Evolutionary conservation across 2,888 invertebrate genomes (phyloP).

Genomic region (Spilosoma lubricipeda): DNA sequence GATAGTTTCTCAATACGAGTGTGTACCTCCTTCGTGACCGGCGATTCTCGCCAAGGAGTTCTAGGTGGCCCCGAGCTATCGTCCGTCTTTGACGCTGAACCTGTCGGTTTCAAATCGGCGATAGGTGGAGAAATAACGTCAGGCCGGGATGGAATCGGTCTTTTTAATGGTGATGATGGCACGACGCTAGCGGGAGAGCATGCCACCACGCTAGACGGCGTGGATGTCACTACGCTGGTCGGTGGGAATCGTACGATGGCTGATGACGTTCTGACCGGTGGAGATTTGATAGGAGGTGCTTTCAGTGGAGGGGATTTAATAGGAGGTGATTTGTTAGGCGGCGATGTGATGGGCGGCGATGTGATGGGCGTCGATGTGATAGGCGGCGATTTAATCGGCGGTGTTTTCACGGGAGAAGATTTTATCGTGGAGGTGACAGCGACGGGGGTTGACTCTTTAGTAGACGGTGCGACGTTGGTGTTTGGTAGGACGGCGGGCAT

Average conservation of each 20-base stretch:
- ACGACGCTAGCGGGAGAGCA: slow-evolving; percentile 7
- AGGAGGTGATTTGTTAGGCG: slow-evolving; percentile 26
- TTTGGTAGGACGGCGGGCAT: slow-evolving; percentile 10
- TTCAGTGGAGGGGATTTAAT: slow-evolving; percentile 16
- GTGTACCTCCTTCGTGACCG: slow-evolving; percentile 55
- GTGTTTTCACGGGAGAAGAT: slow-evolving; percentile 41
- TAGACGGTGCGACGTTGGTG: slow-evolving; percentile 17
- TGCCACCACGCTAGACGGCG: slow-evolving; percentile 25
- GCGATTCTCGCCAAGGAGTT: slow-evolving; percentile 55
- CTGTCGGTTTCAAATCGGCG: slow-evolving; percentile 6
- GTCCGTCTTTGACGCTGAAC: slow-evolving; percentile 42
- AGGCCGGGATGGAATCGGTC: slow-evolving; percentile 42
- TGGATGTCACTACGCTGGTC: slow-evolving; percentile 32
- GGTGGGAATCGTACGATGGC: slow-evolving; percentile 13
- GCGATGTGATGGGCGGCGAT: slow-evolving; percentile 39
- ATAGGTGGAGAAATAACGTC: slow-evolving; percentile 37
- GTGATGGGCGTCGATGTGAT: slow-evolving; percentile 17
- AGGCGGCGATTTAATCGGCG: slow-evolving; percentile 27
- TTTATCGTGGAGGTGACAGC: slow-evolving; percentile 19
- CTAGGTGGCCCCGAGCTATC: slow-evolving; percentile 40
- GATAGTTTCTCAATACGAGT: slow-evolving; percentile 43
- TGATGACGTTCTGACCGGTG: slow-evolving; percentile 16
- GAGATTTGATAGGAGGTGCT: slow-evolving; percentile 33
- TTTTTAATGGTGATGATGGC: slow-evolving; percentile 14
- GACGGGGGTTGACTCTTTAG: slow-evolving; percentile 26